Percentiles rank a stretch among this genome's conserved stretches.
Conservation (phyloP, 2,797 vertebrate genomes). For the Pagetopsis macropterus region DNA sequence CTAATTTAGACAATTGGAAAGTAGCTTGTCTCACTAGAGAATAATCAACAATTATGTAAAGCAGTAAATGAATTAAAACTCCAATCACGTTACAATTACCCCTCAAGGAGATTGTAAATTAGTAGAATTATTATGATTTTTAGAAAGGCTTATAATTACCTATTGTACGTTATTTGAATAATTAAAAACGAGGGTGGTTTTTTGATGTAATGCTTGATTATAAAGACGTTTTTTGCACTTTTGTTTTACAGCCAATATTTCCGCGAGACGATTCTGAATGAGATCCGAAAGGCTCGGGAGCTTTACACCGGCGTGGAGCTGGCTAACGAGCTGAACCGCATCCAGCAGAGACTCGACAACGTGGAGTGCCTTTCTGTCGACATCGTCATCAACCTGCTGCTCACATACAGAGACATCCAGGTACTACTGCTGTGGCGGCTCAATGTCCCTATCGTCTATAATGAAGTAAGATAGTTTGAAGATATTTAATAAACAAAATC, state of each 20-base stretch:
- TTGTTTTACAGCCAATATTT: constrained; percentile 90
- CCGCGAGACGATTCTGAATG: constrained; percentile 92
- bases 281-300: constrained; percentile 94
- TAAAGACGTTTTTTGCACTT: neutral
- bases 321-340: constrained; percentile 90
- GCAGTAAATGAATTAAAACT: constrained; percentile 19
- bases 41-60: constrained; percentile 23
- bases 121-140: neutral
- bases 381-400: constrained; percentile 95
- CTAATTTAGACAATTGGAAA: neutral
- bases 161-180: neutral
- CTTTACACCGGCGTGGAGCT: constrained; percentile 92
- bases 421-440: constrained; percentile 68
- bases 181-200: neutral
- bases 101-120: constrained; percentile 9
- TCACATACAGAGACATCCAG: constrained; percentile 98
- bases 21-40: neutral
- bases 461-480: too few relatives aligned
- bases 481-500: too few relatives aligned
- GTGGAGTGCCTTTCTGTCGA: constrained; percentile 96
- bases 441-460: too few relatives aligned
- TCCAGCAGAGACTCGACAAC: constrained; percentile 94
- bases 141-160: neutral
- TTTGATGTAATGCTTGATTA: neutral
- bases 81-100: neutral